Conservation (phyloP, 2,888 invertebrate genomes). For the Drosophila formosana region DNA sequence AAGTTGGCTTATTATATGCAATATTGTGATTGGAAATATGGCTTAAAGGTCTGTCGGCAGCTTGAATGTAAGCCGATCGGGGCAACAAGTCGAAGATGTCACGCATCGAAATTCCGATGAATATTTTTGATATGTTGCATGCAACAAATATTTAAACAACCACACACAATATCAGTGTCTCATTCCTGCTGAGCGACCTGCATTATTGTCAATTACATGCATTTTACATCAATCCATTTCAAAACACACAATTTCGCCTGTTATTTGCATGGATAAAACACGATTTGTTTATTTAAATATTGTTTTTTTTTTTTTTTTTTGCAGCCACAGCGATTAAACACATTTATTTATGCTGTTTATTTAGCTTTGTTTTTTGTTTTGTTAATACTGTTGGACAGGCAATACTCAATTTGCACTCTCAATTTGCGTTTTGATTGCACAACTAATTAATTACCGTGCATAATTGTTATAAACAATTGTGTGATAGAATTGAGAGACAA, state of each 20-base stretch:
- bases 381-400: not conserved
- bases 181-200: not conserved
- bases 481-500: not conserved
- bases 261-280: not conserved
- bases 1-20: not conserved
- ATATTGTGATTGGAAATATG: not conserved
- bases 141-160: too few species aligned
- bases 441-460: conserved; percentile 15
- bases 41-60: too few species aligned
- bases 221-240: too few species aligned
- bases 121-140: too few species aligned
- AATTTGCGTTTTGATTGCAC: conserved; percentile 11
- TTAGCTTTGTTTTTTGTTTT: not conserved
- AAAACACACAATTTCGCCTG: not conserved
- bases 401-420: not conserved
- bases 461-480: conserved; percentile 13
- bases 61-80: too few species aligned
- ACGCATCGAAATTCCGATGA: too few species aligned
- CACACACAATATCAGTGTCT: too few species aligned
- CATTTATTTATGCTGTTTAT: conserved; percentile 7
- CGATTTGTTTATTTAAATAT: not conserved
- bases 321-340: not conserved
- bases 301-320: not conserved
- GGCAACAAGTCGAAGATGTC: too few species aligned
- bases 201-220: not conserved